Evolutionary conservation across 2,113 vertebrate species (phyloP), one percentile per base, ranked within the genome.

Genomic region (Spermophilus dauricus): DNA sequence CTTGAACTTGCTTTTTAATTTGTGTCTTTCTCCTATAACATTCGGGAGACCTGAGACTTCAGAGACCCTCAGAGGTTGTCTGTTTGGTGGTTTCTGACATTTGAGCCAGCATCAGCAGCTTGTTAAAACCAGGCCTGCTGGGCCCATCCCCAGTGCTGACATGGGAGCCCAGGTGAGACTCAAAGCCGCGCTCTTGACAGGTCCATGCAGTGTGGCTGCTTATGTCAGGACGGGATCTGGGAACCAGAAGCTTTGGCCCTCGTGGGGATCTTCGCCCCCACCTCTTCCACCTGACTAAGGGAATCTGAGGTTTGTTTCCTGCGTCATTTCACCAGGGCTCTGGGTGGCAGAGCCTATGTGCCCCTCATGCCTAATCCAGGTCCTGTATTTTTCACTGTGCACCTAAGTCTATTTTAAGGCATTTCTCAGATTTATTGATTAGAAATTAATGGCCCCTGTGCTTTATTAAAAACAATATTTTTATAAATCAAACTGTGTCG

Each of bases 31-130:
- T 16, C 26, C 81, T 53, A 2, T 18, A 16, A 67, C 61, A 42
- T 10, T 51, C 37, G 14, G 8, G 10, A 63, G 5, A 16, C 12
- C 5, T 0, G 0, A 4, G 1, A 10, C 24, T 2, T 7, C 69
- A 4, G 32, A 37, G 69, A 34, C 8, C n/a, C 4, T 2, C n/a
- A 32, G 4, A 16, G 13, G 1, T 0, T 0, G 6, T 10, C 30
- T 11, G 5, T 11, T 4, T 42, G 1, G 4, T 53, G 1, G 42
- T 5, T 12, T 18, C 34, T 28, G 8, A 70, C 22, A 34, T 48
- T 32, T 24, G 8, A 26, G 3, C 24, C 17, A 4, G 37, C 10
- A 0, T 5, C 34, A 0, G 2, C 18, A 14, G 9, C 3, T 20
- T 4, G 17, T 65, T 4, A 8, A 14, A 48, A 5, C 45, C 16